Evolutionary conservation across 2,797 vertebrate genomes (phyloP), one percentile per base, ranked within the genome.

Genomic region (Florisuga fusca): DNA sequence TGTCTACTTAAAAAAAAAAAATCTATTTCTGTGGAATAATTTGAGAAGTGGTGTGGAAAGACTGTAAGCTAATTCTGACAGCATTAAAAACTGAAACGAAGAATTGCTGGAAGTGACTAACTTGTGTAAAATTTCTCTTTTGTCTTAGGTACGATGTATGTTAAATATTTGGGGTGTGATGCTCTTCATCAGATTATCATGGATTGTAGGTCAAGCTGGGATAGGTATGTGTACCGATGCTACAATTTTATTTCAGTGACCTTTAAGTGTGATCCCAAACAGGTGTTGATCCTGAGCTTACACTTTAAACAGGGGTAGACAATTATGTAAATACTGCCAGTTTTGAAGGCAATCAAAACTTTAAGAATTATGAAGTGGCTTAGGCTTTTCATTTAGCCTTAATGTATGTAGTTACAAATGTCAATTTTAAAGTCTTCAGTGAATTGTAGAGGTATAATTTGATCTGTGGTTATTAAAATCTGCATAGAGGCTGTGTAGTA

Each of bases 81-180:
- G 15, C 5, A 15, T 45, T 51, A 33, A 72, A 81, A 81, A 9
- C 4, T 43, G 43, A 61, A 54, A 54, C 41, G 21, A 77, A 14
- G 29, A 41, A 12, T 36, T 57, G 25, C 3, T 59, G 27, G 16
- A 85, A 87, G 23, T 80, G 1, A n/a, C 16, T 79, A 82, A 93
- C 16, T 13, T 29, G 1, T 38, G 12, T 84, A 67, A 85, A 41
- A 62, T 41, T 68, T 80, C 33, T 92, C 4, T 58, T 85, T 67
- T 61, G 3, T 63, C 22, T n/a, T 87, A 98, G 99, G 99, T 99
- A 71, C 99, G 99, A 97, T 99, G 99, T 96, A 99, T 99, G 99
- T 96, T 99, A 97, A 99, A 99, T 98, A 99, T 99, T 67, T 99
- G 99, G 99, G 99, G 99, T 77, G 99, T 99, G 96, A 99, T 99